phyloP scores from a whole-genome alignment of 1,140 invertebrate genomes.

The Drosophila subobscura region DNA sequence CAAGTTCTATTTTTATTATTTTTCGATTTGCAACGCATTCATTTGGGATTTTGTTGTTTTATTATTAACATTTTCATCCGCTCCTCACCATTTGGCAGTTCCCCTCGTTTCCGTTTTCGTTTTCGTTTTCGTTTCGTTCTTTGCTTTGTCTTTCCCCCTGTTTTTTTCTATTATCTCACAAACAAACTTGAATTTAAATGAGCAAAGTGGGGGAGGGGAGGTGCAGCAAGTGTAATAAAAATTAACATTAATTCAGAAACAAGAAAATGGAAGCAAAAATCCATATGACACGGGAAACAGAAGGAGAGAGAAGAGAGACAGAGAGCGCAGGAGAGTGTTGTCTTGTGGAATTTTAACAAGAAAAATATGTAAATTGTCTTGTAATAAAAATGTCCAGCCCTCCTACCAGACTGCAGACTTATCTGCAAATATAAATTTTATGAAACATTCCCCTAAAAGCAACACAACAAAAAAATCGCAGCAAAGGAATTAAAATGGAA shows the following conservation, averaged over 20 bases:
- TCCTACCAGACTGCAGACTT: constrained; percentile 21
- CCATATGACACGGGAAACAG: constrained; percentile 58
- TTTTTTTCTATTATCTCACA: constrained; percentile 16
- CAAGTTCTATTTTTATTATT: constrained; percentile 71
- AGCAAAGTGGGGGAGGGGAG: constrained; percentile 8
- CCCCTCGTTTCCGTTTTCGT: background rate
- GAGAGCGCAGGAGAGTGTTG: background rate
- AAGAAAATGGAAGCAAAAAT: constrained; percentile 44
- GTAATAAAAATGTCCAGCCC: constrained; percentile 76
- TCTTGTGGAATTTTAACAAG: constrained; percentile 75
- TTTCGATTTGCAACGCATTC: constrained; percentile 72
- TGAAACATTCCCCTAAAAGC: constrained; percentile 69
- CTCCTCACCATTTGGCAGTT: constrained; percentile 28
- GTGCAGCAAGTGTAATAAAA: constrained; percentile 69
- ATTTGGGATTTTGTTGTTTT: constrained; percentile 57
- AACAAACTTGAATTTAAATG: constrained; percentile 70
- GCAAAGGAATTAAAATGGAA: constrained; percentile 70
- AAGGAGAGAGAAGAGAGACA: background rate
- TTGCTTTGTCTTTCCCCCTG: constrained; percentile 1
- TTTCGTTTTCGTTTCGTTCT: background rate
- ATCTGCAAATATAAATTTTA: constrained; percentile 81
- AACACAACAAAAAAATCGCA: constrained; percentile 36
- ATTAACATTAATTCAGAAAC: constrained; percentile 79
- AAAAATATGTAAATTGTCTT: constrained; percentile 81
- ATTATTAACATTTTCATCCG: constrained; percentile 70